Conservation (phyloP, 2,113 vertebrate genomes). For the Crotalus tigris region DNA sequence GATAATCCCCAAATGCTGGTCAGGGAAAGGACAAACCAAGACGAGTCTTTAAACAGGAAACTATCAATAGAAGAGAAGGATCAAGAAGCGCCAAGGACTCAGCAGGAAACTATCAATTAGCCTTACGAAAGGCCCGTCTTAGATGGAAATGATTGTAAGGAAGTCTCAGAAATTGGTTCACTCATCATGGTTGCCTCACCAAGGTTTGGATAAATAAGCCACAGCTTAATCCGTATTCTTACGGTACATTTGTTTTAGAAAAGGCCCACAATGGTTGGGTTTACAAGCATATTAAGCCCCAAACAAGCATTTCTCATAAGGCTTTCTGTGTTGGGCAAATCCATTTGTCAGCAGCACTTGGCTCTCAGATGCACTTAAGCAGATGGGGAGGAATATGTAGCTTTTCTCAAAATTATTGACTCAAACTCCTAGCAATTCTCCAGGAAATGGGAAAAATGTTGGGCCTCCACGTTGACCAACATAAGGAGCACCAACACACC, state of each 20-base stretch:
- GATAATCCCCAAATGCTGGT: not conserved
- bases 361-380: not conserved
- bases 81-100: not conserved
- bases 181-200: not conserved
- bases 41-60: not conserved
- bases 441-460: not conserved
- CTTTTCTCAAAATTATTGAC: not conserved
- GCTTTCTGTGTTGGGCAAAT: not conserved
- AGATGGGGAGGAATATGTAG: not conserved
- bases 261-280: not conserved
- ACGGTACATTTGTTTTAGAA: not conserved
- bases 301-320: not conserved
- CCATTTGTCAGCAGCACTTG: not conserved
- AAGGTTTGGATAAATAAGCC: not conserved
- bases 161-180: not conserved
- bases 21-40: not conserved
- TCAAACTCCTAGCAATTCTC: not conserved
- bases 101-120: not conserved
- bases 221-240: not conserved
- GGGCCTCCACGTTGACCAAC: not conserved
- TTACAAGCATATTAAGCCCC: not conserved
- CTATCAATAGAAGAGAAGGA: not conserved
- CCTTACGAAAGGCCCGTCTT: not conserved
- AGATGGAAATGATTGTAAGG: not conserved
- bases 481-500: not conserved